Percentiles rank a stretch among this genome's conserved stretches.
phyloP scores from a whole-genome alignment of 2,888 invertebrate species.

The Ctenicera cuprea region DNA sequence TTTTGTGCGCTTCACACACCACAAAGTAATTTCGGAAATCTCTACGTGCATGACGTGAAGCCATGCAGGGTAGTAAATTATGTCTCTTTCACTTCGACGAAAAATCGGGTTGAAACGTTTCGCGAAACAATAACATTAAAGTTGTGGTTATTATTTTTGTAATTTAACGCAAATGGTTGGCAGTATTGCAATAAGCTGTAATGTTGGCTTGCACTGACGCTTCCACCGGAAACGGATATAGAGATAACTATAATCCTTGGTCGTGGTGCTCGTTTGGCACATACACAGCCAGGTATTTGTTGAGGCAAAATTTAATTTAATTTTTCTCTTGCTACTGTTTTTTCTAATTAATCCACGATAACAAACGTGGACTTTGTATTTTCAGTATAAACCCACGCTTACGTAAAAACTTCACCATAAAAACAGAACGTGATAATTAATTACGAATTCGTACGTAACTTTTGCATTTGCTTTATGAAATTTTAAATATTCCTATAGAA shows the following conservation, averaged over 20 bases:
- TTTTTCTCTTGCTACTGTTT: slow-evolving; percentile 1
- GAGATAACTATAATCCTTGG: slow-evolving; percentile 29
- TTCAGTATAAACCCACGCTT: not conserved
- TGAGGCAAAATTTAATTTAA: slow-evolving; percentile 12
- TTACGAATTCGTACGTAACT: no score
- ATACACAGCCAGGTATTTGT: slow-evolving; percentile 5
- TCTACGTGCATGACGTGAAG: slow-evolving; percentile 32
- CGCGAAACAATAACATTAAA: not conserved
- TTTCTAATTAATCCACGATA: not conserved
- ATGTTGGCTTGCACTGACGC: slow-evolving; percentile 21
- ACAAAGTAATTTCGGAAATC: slow-evolving; percentile 34
- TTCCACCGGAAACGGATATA: slow-evolving; percentile 26
- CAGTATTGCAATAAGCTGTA: slow-evolving; percentile 20
- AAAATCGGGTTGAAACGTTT: slow-evolving; percentile 3
- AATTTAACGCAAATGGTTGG: slow-evolving; percentile 27
- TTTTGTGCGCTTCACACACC: slow-evolving; percentile 42
- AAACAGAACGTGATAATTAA: not conserved
- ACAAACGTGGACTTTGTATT: not conserved
- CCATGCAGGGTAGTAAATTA: slow-evolving; percentile 24
- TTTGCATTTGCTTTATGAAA: no score
- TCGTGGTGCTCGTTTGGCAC: slow-evolving; percentile 17
- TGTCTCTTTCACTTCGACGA: slow-evolving; percentile 13
- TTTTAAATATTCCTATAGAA: no score
- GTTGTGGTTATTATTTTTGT: slow-evolving; percentile 20
- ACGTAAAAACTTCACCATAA: not conserved